phyloP scores from a whole-genome alignment of 2,797 vertebrate species.

The Naso thynnoides region DNA sequence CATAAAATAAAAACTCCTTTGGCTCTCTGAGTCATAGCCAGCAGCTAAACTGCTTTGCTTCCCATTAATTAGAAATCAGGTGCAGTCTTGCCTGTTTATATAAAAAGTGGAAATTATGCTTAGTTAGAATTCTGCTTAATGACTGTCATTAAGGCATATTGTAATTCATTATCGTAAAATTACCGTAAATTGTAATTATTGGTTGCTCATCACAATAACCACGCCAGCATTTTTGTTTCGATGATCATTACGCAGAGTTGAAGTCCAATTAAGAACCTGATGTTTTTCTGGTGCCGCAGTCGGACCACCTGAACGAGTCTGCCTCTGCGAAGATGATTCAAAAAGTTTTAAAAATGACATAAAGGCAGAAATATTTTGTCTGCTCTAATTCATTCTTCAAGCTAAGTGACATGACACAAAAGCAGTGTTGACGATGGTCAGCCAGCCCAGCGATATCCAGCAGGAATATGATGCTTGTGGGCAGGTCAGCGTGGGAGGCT shows the following conservation, averaged over 20 bases:
- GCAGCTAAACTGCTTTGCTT: slow-evolving; percentile 42
- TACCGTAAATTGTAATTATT: slow-evolving; percentile 53
- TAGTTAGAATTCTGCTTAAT: slow-evolving; percentile 65
- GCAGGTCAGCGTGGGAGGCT: slow-evolving; percentile 64
- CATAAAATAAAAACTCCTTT: neutral
- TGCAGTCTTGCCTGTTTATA: slow-evolving; percentile 59
- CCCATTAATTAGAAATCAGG: slow-evolving; percentile 57
- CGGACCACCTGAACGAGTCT: slow-evolving; percentile 29
- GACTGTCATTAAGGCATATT: slow-evolving; percentile 61
- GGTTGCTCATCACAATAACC: slow-evolving; percentile 50
- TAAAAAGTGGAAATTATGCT: slow-evolving; percentile 61
- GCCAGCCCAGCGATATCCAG: slow-evolving; percentile 28
- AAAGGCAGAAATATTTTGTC: neutral
- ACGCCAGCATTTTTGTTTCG: slow-evolving; percentile 46
- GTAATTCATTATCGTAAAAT: slow-evolving; percentile 67
- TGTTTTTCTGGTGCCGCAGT: slow-evolving; percentile 41
- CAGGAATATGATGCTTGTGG: slow-evolving; percentile 40
- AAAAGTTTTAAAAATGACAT: neutral
- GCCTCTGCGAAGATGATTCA: neutral
- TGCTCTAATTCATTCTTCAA: neutral
- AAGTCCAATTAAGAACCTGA: slow-evolving; percentile 36
- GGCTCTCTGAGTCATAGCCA: slow-evolving; percentile 12
- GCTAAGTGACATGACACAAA: slow-evolving; percentile 6
- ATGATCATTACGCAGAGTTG: slow-evolving; percentile 59
- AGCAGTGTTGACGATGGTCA: slow-evolving; percentile 4